Conservation (phyloP, 2,888 invertebrate species). For the Ormyrus rosae region DNA sequence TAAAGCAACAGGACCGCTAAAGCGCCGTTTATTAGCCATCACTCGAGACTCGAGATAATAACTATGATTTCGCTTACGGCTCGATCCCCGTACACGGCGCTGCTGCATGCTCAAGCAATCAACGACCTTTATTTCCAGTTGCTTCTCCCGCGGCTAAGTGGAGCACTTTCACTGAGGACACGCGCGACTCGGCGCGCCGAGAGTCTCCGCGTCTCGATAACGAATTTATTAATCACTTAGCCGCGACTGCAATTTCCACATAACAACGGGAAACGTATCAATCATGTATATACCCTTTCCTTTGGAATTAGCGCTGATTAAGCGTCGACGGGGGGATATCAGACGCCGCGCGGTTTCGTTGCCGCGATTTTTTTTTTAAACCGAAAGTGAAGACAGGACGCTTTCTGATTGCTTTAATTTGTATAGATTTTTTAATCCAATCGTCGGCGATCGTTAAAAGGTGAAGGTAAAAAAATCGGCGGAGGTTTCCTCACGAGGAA, state of each 20-base stretch:
- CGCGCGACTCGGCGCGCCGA: neutral
- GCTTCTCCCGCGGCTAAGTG: slow-evolving; percentile 40
- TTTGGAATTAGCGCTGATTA: neutral
- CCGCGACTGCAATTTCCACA: neutral
- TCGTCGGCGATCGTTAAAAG: neutral
- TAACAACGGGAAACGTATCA: neutral
- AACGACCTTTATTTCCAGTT: slow-evolving; percentile 49
- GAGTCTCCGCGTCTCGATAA: slow-evolving; percentile 10
- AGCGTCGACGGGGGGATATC: neutral
- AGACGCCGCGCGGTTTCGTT: neutral
- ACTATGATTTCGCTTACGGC: neutral
- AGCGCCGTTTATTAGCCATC: no score
- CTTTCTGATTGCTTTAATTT: slow-evolving; percentile 11
- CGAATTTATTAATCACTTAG: slow-evolving; percentile 41
- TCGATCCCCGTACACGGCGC: neutral
- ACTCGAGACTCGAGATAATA: slow-evolving; percentile 3
- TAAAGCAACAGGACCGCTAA: no score
- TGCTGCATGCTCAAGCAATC: slow-evolving; percentile 39
- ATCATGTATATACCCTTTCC: neutral
- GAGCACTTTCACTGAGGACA: slow-evolving; percentile 54
- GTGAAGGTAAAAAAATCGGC: slow-evolving; percentile 11
- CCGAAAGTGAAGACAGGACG: neutral
- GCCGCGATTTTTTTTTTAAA: neutral
- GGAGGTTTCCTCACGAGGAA: slow-evolving; percentile 37
- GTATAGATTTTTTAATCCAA: slow-evolving; percentile 47